These are phyloP conservation scores for Sturmia bella DNA, from an alignment of 2,888 invertebrate genomes.

Conservation along the genomic window DNA sequence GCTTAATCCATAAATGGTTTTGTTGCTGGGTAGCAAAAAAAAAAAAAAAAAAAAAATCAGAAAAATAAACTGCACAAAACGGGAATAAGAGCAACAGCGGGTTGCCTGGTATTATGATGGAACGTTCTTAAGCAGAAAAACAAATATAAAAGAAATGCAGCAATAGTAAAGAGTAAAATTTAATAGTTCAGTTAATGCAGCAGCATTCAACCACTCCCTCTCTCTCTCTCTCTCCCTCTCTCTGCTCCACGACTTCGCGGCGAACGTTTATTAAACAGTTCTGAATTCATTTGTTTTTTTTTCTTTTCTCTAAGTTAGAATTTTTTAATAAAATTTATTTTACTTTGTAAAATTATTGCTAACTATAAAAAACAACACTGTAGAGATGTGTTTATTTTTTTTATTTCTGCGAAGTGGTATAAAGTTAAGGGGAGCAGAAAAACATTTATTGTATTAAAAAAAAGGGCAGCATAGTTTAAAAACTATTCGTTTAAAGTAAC, in stretches of 20 bases:
- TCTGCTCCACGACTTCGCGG: too few relatives aligned
- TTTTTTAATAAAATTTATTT: conserved; percentile 29
- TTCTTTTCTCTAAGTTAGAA: not conserved
- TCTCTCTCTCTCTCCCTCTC: too few relatives aligned
- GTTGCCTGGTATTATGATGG: conserved; percentile 4
- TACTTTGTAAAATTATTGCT: conserved; percentile 26
- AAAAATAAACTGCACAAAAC: not conserved
- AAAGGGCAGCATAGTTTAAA: not conserved
- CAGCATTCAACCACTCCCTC: not conserved
- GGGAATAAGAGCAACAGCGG: conserved; percentile 12
- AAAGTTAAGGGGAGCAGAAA: not conserved
- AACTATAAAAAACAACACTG: conserved; percentile 4
- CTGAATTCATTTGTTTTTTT: not conserved
- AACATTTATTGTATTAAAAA: conserved; percentile 27
- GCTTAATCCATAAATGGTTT: conserved; percentile 67
- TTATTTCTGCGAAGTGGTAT: not conserved
- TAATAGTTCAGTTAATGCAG: conserved; percentile 40
- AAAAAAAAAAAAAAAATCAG: conserved; percentile 9
- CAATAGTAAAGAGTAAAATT: conserved; percentile 52
- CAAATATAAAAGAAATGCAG: not conserved
- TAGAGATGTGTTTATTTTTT: not conserved
- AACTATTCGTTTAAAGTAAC: too few relatives aligned
- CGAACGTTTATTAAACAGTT: not conserved
- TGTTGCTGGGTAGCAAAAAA: conserved; percentile 5
- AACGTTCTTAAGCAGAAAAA: not conserved